Base-by-base conservation (phyloP, 2,113 vertebrate genomes). In the Sapajus apella region DNA sequence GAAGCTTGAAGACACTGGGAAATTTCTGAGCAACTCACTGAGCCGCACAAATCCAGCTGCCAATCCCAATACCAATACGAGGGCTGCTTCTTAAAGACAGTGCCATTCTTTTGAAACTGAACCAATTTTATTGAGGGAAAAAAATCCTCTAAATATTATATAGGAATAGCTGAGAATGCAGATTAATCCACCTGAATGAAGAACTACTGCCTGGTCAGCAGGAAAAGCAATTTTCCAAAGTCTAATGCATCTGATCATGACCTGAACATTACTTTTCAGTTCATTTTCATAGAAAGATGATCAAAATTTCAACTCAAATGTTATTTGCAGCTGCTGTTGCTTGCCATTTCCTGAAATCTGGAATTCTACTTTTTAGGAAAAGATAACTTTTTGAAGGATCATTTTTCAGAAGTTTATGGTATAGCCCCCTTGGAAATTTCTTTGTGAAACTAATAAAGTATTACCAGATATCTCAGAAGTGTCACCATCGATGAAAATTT, bases 321-420 rank as follows among this genome's bases (percentile, higher is more conserved):
- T 79, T 80, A 97, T 98, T 96, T 97, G 87, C 96, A 98, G 98
- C 97, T 98, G 91, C 87, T 96, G 82, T 94, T 97, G 90, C 95
- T 98, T 95, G 85, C 90, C 97, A 91, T 95, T 98, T 98, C 98
- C 90, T 98, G 98, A 97, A 97, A 98, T 97, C 97, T 98, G 95
- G 87, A 98, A 98, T 97, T 98, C 89, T 93, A 97, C 92, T 98
- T 98, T 98, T 70, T 92, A 95, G 70, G 96, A 97, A 96, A 25
- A 97, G 91, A 96, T 97, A 43, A 97, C 16, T 98, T 98, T 98
- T 95, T 91, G 1, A 81, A 98, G 91, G 90, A 85, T 84, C 45
- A 95, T 97, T 96, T 96, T 89, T 91, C 94, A 97, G 86, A 94
- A 89, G 84, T 97, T 90, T 83, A 93, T 66, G 89, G 79, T 97